Conservation (phyloP, 35 echinoderm and acorn worm species). For the Lytechinus pictus region DNA sequence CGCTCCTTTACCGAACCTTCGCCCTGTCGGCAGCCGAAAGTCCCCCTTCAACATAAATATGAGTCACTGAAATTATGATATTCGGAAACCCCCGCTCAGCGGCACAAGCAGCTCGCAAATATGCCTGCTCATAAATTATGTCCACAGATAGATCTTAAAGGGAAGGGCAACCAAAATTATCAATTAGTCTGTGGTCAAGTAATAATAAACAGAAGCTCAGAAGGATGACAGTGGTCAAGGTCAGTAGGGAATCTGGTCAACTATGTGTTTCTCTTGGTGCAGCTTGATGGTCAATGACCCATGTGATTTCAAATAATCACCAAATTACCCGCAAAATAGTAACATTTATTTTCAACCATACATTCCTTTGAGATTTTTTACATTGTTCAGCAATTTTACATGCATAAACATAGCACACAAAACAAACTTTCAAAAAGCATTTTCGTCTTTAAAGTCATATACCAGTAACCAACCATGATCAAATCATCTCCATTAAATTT, state of each 20-base stretch:
- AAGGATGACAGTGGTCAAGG: not conserved
- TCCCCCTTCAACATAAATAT: not conserved
- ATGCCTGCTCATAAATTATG: conserved; percentile 3
- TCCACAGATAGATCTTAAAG: not conserved
- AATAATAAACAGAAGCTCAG: not conserved
- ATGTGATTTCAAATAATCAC: not conserved
- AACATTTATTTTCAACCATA: not conserved
- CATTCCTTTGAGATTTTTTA: not conserved
- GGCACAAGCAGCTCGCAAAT: not conserved
- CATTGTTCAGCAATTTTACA: not conserved
- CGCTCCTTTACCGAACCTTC: not conserved
- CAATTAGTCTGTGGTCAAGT: not conserved
- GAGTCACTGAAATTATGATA: conserved; percentile 4
- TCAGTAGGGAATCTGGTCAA: not conserved
- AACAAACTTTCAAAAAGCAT: too few species aligned
- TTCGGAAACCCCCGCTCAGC: not conserved
- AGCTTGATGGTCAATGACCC: not conserved
- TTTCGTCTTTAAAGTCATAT: too few species aligned
- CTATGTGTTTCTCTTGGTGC: not conserved
- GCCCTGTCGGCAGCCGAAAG: not conserved
- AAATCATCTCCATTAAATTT: too few species aligned
- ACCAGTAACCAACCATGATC: too few species aligned
- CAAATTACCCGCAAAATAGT: not conserved
- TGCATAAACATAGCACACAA: too few species aligned
- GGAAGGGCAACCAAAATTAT: not conserved